phyloP scores from a whole-genome alignment of 2,888 invertebrate genomes.

The Dioctria linearis region DNA sequence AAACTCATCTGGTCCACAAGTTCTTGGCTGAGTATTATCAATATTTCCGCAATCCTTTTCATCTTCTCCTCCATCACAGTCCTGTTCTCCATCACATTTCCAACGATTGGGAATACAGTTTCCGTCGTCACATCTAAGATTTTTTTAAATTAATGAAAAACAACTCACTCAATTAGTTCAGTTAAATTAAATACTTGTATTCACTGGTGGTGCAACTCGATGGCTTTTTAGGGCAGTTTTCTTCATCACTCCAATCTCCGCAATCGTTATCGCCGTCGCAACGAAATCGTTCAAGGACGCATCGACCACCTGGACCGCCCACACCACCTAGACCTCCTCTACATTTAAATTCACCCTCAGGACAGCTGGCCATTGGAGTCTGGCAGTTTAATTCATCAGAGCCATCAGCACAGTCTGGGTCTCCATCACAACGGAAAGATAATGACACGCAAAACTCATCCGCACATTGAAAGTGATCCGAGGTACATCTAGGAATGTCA shows the following conservation, averaged over 20 bases:
- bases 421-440: constrained; percentile 83
- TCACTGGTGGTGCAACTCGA: constrained; percentile 80
- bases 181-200: constrained; percentile 74
- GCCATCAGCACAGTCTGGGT: constrained; percentile 82
- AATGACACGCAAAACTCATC: constrained; percentile 82
- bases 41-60: constrained; percentile 79
- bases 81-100: constrained; percentile 85
- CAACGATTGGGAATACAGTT: constrained; percentile 85
- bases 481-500: constrained; percentile 75
- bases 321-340: constrained; percentile 73
- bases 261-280: constrained; percentile 92
- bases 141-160: neutral
- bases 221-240: constrained; percentile 79
- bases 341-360: constrained; percentile 83
- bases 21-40: constrained; percentile 73
- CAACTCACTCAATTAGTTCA: neutral
- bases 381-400: constrained; percentile 82
- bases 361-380: constrained; percentile 76
- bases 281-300: constrained; percentile 82
- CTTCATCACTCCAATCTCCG: constrained; percentile 90
- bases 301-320: constrained; percentile 72
- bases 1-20: constrained; percentile 82
- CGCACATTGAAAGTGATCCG: constrained; percentile 81
- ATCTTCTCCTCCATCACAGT: constrained; percentile 86
- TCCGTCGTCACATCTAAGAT: constrained; percentile 79